Evolutionary conservation across 2,113 vertebrate species (phyloP).

Genomic region (Petrocephalus microphthalmus): DNA sequence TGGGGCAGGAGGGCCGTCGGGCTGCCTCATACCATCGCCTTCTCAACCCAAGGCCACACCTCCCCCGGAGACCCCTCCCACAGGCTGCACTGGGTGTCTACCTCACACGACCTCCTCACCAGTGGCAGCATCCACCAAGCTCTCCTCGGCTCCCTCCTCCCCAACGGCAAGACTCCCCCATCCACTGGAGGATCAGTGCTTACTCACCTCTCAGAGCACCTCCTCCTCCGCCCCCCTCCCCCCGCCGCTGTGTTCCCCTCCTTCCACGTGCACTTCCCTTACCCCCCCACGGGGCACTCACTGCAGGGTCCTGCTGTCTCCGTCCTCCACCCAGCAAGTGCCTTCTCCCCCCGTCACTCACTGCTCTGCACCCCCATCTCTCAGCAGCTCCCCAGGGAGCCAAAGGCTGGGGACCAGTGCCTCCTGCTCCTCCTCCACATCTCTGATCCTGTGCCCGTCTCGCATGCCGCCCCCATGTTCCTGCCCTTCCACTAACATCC

Average conservation of each 20-base stretch:
- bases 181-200: conserved; percentile 40
- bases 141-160: conserved; percentile 12
- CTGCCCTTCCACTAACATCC: conserved; percentile 38
- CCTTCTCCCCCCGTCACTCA: conserved; percentile 37
- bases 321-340: conserved; percentile 39
- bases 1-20: conserved; percentile 43
- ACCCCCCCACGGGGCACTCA: not conserved
- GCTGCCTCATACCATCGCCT: conserved; percentile 52
- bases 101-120: conserved; percentile 12
- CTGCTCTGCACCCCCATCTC: conserved; percentile 55
- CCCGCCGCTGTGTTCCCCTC: not conserved
- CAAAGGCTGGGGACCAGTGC: conserved; percentile 18
- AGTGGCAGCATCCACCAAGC: conserved; percentile 26
- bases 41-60: conserved; percentile 28
- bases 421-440: conserved; percentile 12
- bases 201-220: conserved; percentile 38
- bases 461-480: conserved; percentile 17
- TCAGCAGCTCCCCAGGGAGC: conserved; percentile 51
- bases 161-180: conserved; percentile 36
- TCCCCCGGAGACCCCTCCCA: conserved; percentile 27
- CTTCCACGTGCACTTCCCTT: not conserved
- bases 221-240: conserved; percentile 32
- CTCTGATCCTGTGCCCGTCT: conserved; percentile 15
- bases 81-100: conserved; percentile 21
- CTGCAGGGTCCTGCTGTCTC: conserved; percentile 23